Percentiles rank a stretch among this genome's conserved stretches.
These are phyloP conservation scores for Oreotrochilus melanogaster DNA, from an alignment of 2,113 vertebrate species.

Conservation along the genomic window DNA sequence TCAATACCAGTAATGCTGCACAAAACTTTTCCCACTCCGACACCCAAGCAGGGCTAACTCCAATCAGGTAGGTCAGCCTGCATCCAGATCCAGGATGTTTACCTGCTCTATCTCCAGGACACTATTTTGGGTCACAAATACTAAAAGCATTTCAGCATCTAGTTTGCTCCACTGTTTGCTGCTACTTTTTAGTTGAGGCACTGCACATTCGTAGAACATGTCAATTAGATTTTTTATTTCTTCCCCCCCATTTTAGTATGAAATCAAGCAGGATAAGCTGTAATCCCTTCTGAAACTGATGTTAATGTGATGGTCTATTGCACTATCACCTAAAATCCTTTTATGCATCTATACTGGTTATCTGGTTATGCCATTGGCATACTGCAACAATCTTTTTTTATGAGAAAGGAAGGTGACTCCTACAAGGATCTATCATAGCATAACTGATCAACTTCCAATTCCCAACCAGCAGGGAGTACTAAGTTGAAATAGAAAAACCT, in stretches of 20 bases:
- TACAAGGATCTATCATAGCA: accelerated
- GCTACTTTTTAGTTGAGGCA: not conserved
- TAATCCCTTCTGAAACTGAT: not conserved
- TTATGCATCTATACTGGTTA: not conserved
- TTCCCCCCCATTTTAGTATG: not conserved
- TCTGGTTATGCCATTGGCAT: not conserved
- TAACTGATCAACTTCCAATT: not conserved
- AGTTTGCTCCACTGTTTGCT: not conserved
- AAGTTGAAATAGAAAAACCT: not conserved
- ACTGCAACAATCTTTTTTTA: not conserved
- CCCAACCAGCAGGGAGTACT: not conserved
- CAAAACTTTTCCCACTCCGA: not conserved
- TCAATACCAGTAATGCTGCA: accelerated
- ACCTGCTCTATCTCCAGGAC: not conserved
- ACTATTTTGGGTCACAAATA: not conserved
- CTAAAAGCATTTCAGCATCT: not conserved
- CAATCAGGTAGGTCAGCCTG: not conserved
- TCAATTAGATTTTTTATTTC: accelerated
- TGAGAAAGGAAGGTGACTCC: not conserved
- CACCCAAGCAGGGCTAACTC: accelerated
- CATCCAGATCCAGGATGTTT: not conserved
- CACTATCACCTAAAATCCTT: not conserved
- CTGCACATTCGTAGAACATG: accelerated
- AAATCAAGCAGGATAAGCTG: not conserved
- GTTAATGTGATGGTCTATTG: not conserved